Evolutionary conservation across 2,797 vertebrate species (phyloP).

Genomic region (Spinus olivaceus): DNA sequence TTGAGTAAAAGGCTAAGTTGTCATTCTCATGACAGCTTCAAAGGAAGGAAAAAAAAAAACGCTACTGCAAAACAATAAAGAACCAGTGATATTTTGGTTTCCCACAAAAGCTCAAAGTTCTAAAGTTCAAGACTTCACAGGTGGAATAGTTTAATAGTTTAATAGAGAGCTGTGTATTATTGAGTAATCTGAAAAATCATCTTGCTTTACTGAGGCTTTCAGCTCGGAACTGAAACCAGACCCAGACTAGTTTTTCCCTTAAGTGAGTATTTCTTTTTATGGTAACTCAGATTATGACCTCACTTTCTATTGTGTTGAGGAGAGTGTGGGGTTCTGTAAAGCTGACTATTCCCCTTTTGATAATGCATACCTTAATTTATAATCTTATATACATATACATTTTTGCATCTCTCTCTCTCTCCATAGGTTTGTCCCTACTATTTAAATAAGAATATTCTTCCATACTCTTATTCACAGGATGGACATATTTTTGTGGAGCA

Average conservation of each 20-base stretch:
- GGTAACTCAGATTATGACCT: not conserved
- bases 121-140: not conserved
- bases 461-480: not conserved
- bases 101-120: not conserved
- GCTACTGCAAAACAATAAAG: not conserved
- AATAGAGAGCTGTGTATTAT: not conserved
- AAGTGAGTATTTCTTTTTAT: not conserved
- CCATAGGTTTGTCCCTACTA: not conserved
- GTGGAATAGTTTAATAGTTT: not conserved
- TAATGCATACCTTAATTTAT: not conserved
- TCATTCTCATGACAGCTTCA: not conserved
- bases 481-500: not conserved
- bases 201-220: not conserved
- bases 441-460: not conserved
- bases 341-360: not conserved
- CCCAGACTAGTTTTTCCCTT: not conserved
- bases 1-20: not conserved
- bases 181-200: not conserved
- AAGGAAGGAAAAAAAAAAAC: not conserved
- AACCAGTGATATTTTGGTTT: not conserved
- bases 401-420: not conserved
- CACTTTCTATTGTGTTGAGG: not conserved
- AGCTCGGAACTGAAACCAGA: not conserved
- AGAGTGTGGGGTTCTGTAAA: not conserved
- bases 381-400: not conserved